Conservation (phyloP, 2,113 vertebrate genomes). For the Catharus fuscescens region DNA sequence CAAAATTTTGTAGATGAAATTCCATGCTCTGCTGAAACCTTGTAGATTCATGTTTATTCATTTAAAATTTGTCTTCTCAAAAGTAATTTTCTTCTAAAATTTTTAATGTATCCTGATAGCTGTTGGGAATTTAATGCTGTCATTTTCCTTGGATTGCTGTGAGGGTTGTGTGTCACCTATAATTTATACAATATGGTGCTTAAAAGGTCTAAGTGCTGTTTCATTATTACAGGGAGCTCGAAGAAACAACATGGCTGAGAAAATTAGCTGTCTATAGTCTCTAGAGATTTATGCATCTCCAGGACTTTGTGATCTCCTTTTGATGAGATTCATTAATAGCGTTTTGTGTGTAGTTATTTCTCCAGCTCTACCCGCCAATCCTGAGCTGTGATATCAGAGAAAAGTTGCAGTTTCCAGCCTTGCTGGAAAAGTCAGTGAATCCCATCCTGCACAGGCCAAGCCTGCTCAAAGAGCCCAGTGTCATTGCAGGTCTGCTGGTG, state of each 20-base stretch:
- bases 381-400: not conserved
- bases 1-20: not conserved
- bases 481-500: not conserved
- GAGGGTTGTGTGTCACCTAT: conserved; percentile 17
- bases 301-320: conserved; percentile 30
- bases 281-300: not conserved
- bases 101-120: conserved; percentile 18
- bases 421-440: not conserved
- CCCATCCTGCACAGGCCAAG: not conserved
- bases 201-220: conserved; percentile 41
- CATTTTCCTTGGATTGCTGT: conserved; percentile 9
- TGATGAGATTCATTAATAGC: conserved; percentile 8
- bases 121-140: conserved; percentile 22
- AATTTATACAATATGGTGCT: conserved; percentile 18
- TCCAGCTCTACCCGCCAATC: not conserved
- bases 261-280: conserved; percentile 16
- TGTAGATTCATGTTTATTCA: conserved; percentile 12
- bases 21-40: not conserved
- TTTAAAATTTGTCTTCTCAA: conserved; percentile 16
- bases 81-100: conserved; percentile 5
- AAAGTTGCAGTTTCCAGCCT: not conserved
- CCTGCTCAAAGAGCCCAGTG: not conserved
- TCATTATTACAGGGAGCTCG: conserved; percentile 21
- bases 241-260: not conserved
- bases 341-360: not conserved